Evolutionary conservation across 2,113 vertebrate genomes (phyloP).

Genomic region (Chionomys nivalis): DNA sequence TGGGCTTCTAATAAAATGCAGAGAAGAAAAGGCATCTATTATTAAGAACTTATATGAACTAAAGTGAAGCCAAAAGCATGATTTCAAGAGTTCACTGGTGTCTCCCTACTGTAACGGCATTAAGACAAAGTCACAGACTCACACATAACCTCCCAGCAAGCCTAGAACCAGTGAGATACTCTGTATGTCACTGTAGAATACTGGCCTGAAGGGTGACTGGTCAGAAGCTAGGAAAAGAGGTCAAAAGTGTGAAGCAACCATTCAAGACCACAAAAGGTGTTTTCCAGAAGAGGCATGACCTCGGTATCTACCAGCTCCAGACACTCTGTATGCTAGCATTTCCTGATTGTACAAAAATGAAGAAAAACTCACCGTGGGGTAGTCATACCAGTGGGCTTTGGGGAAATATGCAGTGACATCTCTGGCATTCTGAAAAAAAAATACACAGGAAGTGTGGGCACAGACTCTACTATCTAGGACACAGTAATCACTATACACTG

Average conservation of each 20-base stretch:
- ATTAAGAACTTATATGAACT: neutral
- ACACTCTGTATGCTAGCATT: rapidly evolving
- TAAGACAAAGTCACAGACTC: neutral
- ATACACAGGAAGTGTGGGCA: neutral
- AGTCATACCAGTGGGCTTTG: conserved; percentile 87
- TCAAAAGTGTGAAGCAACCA: neutral
- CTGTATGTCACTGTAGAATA: rapidly evolving
- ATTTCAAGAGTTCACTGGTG: neutral
- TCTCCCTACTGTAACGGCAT: neutral
- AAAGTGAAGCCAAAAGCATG: neutral
- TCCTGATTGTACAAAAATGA: neutral
- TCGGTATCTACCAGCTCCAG: neutral
- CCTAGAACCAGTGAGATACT: neutral
- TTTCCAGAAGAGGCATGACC: neutral
- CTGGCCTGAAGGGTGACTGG: neutral
- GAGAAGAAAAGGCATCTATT: neutral
- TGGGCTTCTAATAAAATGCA: neutral
- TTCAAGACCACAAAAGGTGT: neutral
- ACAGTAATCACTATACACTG: neutral
- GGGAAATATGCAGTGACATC: conserved; percentile 85
- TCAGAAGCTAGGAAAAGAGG: neutral
- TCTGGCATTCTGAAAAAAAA: conserved; percentile 76
- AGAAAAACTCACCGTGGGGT: conserved; percentile 86
- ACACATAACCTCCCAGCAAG: neutral
- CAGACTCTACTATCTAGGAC: neutral